A percentile compares a stretch with the other conserved stretches of the same genome.
These are phyloP conservation scores for Hormiphora californensis DNA, from an alignment of 37 sponge, comb jelly and placozoan genomes.

Conservation along the genomic window DNA sequence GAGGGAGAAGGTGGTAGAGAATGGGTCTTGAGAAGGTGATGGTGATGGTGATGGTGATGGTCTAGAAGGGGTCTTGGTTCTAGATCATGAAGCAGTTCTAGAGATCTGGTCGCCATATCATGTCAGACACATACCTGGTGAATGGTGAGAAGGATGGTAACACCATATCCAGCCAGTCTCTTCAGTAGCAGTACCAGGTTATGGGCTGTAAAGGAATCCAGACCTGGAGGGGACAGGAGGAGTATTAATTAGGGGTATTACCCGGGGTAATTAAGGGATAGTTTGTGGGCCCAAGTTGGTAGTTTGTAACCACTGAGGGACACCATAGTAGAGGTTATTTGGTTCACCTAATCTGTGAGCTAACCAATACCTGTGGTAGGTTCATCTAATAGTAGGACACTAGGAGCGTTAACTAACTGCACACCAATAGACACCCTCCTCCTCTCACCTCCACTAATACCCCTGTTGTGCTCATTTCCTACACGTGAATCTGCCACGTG, in stretches of 20 bases:
- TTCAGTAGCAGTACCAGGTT: slow-evolving; percentile 35
- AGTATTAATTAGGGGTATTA: not conserved
- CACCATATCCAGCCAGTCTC: slow-evolving; percentile 29
- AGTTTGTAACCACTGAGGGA: not conserved
- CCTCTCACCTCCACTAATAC: slow-evolving; percentile 48
- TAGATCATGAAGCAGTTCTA: no score
- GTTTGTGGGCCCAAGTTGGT: not conserved
- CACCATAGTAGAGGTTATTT: not conserved
- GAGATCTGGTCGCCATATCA: no score
- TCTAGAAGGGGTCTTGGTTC: no score
- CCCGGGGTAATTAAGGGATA: not conserved
- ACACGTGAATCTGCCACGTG: slow-evolving; percentile 36
- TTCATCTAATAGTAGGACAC: no score
- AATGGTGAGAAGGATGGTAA: slow-evolving; percentile 40
- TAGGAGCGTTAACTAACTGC: slow-evolving; percentile 41
- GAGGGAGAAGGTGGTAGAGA: no score
- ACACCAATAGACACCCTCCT: slow-evolving; percentile 45
- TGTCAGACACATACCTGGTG: no score
- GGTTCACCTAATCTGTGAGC: not conserved
- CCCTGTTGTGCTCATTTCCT: slow-evolving; percentile 46
- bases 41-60: no score
- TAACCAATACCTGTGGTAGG: no score
- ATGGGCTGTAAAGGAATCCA: slow-evolving; percentile 37
- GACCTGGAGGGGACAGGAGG: slow-evolving; percentile 45
- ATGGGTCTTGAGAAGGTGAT: no score